Percentiles rank a stretch among this genome's conserved stretches.
These are phyloP conservation scores for Conomelus anceps DNA, from an alignment of 2,888 invertebrate genomes.

Conservation along the genomic window DNA sequence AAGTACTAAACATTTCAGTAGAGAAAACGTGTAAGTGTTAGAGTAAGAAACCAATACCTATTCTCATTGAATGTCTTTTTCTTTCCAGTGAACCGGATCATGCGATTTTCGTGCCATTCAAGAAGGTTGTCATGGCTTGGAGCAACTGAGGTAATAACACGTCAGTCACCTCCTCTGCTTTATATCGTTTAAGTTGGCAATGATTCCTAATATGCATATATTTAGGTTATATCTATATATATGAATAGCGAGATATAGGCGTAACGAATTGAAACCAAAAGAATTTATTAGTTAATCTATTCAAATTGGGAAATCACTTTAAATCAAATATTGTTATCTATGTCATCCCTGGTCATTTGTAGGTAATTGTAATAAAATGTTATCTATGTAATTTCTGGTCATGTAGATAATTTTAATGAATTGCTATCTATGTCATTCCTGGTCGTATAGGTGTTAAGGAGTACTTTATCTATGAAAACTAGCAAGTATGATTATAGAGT, in stretches of 20 bases:
- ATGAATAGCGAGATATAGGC: not conserved
- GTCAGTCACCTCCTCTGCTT: not conserved
- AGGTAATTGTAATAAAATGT: not conserved
- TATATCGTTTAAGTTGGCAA: not conserved
- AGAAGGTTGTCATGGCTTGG: conserved; percentile 77
- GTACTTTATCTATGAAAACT: no score
- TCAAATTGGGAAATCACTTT: not conserved
- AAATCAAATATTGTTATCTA: not conserved
- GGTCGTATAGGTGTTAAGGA: no score
- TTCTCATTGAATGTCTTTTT: conserved; percentile 33
- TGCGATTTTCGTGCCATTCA: conserved; percentile 69
- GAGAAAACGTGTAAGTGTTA: no score
- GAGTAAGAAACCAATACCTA: no score
- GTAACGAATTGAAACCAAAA: not conserved
- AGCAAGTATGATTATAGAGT: no score
- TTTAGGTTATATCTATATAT: not conserved
- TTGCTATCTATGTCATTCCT: no score
- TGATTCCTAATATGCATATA: conserved; percentile 3
- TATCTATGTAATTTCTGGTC: not conserved
- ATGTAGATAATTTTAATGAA: not conserved
- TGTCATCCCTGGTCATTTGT: not conserved
- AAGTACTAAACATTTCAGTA: no score
- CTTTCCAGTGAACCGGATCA: conserved; percentile 54
- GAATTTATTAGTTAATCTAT: not conserved
- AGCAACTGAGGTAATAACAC: conserved; percentile 37